phyloP scores from a whole-genome alignment of 2,797 vertebrate species.

The Gambusia yucatana region DNA sequence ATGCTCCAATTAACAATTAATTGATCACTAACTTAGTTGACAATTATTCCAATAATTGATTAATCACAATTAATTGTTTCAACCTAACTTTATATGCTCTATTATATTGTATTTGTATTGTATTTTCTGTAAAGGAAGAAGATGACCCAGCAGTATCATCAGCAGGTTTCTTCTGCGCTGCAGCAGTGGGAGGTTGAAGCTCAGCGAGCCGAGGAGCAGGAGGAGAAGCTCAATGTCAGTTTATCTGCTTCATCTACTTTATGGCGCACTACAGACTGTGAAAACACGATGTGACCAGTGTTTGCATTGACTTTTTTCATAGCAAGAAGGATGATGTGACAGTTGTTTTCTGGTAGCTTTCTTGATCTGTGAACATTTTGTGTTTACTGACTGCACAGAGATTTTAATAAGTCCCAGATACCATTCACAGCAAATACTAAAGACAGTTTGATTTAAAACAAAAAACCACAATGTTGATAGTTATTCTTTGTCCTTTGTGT shows the following conservation, averaged over 20 bases:
- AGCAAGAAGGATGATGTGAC: not conserved
- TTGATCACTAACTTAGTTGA: no score
- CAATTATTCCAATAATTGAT: no score
- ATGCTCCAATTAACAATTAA: no score
- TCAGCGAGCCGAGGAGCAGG: slow-evolving; percentile 88
- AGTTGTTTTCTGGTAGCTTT: not conserved
- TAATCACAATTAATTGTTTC: no score
- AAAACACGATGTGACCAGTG: not conserved
- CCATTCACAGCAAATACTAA: not conserved
- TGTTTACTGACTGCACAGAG: not conserved
- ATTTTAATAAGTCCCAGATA: not conserved
- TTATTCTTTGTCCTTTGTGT: slow-evolving; percentile 16
- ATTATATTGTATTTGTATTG: not conserved
- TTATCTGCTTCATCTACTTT: not conserved
- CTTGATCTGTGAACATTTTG: not conserved
- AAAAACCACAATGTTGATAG: not conserved
- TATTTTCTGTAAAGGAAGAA: slow-evolving; percentile 82
- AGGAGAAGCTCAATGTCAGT: slow-evolving; percentile 90
- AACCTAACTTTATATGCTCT: no score
- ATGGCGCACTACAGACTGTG: not conserved
- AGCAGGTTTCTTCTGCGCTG: slow-evolving; percentile 87
- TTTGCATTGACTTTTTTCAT: not conserved
- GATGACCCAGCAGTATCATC: slow-evolving; percentile 88
- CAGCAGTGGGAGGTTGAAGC: slow-evolving; percentile 92
- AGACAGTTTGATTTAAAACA: not conserved